Conservation (phyloP, 1,140 invertebrate species). For the Cherax destructor region DNA sequence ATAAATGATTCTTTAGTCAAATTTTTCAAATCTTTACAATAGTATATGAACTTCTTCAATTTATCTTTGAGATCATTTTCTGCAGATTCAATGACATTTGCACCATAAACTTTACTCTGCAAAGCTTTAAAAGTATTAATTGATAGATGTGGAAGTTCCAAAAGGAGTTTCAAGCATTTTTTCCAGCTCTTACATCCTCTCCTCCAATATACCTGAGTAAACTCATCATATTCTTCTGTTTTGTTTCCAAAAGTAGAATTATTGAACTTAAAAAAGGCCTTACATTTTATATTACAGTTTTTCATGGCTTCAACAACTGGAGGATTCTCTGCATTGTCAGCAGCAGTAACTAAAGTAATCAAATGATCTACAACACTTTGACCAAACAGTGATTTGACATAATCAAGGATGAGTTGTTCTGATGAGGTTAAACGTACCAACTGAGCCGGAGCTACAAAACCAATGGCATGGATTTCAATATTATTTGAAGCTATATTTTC, state of each 20-base stretch:
- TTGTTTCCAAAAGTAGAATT: conserved; percentile 18
- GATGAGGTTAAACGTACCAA: conserved; percentile 46
- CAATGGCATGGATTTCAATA: conserved; percentile 47
- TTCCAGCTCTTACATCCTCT: conserved; percentile 34
- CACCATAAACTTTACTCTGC: conserved; percentile 30
- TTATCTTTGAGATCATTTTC: conserved; percentile 14
- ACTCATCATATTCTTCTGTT: conserved; percentile 27
- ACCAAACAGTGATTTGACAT: conserved; percentile 39
- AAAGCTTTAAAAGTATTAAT: conserved; percentile 24
- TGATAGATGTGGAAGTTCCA: conserved; percentile 6
- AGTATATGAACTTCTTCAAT: neutral
- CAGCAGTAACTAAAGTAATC: conserved; percentile 30
- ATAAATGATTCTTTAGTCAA: neutral
- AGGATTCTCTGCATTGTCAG: conserved; percentile 42
- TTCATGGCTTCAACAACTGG: conserved; percentile 43
- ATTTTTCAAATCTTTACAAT: neutral
- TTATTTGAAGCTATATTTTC: conserved; percentile 26
- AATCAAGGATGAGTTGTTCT: conserved; percentile 41
- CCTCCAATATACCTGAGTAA: conserved; percentile 37
- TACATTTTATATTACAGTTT: conserved; percentile 20
- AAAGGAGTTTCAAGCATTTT: conserved; percentile 29
- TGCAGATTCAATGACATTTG: conserved; percentile 5
- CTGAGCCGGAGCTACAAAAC: conserved; percentile 40
- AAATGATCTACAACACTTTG: conserved; percentile 23
- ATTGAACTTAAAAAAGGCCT: conserved; percentile 36